Conservation (phyloP, 1,140 invertebrate species). For the Gonatopus flavifemur region DNA sequence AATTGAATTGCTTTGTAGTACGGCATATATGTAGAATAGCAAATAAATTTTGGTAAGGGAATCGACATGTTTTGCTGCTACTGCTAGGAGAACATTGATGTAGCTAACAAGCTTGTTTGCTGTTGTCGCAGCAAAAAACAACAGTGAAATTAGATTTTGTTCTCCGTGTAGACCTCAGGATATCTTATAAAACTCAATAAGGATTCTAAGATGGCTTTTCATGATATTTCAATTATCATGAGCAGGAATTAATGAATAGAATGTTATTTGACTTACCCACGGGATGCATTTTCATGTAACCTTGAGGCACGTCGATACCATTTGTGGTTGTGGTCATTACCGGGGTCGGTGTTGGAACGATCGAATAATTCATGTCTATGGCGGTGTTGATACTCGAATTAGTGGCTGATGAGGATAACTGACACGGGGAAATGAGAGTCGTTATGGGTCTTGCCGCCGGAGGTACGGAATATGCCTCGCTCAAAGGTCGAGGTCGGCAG, state of each 20-base stretch:
- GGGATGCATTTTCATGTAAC: slow-evolving; percentile 61
- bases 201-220: too few relatives aligned
- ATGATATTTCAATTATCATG: not conserved
- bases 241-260: not conserved
- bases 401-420: slow-evolving; percentile 26
- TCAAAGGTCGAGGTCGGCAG: slow-evolving; percentile 58
- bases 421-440: slow-evolving; percentile 23
- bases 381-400: slow-evolving; percentile 29
- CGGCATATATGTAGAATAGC: too few relatives aligned
- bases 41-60: too few relatives aligned
- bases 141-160: too few relatives aligned
- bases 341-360: slow-evolving; percentile 49
- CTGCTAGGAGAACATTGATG: too few relatives aligned
- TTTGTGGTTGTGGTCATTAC: slow-evolving; percentile 32
- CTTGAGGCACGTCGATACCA: slow-evolving; percentile 46
- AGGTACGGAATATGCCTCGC: slow-evolving; percentile 59
- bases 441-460: slow-evolving; percentile 56
- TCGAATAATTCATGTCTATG: slow-evolving; percentile 55
- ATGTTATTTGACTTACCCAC: slow-evolving; percentile 36
- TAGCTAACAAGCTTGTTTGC: too few relatives aligned
- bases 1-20: not conserved
- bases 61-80: too few relatives aligned
- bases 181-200: too few relatives aligned
- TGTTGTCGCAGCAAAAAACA: too few relatives aligned
- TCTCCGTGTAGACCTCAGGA: too few relatives aligned